These are phyloP conservation scores for Chrysomela aeneicollis DNA, from an alignment of 2,888 invertebrate genomes.

Conservation along the genomic window DNA sequence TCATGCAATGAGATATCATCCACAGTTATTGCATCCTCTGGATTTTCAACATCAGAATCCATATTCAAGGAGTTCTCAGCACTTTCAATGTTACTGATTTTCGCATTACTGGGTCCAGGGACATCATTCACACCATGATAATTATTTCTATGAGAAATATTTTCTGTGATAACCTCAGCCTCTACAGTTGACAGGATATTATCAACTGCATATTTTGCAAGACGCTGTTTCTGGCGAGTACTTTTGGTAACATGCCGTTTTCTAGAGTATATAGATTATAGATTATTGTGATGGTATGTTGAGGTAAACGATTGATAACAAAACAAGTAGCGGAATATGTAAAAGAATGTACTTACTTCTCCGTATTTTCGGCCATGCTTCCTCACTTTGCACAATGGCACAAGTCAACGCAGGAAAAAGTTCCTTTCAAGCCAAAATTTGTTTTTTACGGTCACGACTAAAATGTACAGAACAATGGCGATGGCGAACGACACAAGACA, in stretches of 20 bases:
- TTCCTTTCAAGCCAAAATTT: too few relatives aligned
- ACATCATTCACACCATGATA: neutral
- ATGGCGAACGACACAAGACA: too few relatives aligned
- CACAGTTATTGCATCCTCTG: neutral
- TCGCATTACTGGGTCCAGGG: slow-evolving; percentile 12
- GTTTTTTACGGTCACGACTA: too few relatives aligned
- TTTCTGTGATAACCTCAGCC: slow-evolving; percentile 8
- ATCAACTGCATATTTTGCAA: neutral
- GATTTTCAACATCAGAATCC: neutral
- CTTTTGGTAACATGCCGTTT: neutral
- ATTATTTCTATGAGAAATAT: slow-evolving; percentile 13
- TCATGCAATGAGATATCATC: neutral
- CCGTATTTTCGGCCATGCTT: neutral
- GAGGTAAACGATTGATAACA: neutral
- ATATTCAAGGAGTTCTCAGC: neutral
- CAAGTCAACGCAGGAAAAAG: too few relatives aligned
- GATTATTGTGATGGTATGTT: neutral
- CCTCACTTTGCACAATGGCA: too few relatives aligned
- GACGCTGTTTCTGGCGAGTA: slow-evolving; percentile 3
- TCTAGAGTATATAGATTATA: slow-evolving; percentile 13
- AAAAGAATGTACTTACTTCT: neutral
- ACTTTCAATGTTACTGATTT: slow-evolving; percentile 5
- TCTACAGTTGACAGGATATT: slow-evolving; percentile 10
- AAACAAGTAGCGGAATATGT: neutral
- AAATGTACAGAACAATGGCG: too few relatives aligned